phyloP scores from a whole-genome alignment of 2,113 vertebrate species.

The Xiphophorus hellerii region DNA sequence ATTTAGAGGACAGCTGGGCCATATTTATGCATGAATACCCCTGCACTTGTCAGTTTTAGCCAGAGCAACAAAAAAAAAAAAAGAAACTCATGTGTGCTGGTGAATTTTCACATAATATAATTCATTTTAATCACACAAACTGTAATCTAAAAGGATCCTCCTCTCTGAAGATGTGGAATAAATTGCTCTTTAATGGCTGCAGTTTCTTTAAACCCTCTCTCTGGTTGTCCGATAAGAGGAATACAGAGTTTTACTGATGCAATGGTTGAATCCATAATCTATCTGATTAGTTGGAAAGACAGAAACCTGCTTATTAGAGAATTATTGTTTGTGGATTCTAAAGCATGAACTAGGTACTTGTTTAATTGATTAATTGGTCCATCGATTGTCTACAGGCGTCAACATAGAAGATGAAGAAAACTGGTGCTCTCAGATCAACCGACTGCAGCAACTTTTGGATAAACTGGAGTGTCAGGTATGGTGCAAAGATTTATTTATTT shows the following conservation, averaged over 20 bases:
- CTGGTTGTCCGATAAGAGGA: neutral
- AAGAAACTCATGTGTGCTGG: neutral
- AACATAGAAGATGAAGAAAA: conserved; percentile 83
- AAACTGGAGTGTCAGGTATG: conserved; percentile 93
- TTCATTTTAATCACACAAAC: neutral
- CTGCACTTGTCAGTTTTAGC: neutral
- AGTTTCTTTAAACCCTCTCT: neutral
- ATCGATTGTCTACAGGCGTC: conserved; percentile 72
- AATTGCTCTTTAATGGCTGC: neutral
- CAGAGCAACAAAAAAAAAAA: neutral
- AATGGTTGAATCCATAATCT: neutral
- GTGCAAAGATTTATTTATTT: neutral
- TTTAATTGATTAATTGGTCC: neutral
- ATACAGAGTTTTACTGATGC: neutral
- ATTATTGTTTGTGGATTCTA: neutral
- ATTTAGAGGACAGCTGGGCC: neutral
- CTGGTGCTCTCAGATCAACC: conserved; percentile 91
- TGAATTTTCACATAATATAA: neutral
- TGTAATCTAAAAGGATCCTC: neutral
- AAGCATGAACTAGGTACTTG: neutral
- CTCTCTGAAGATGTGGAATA: neutral
- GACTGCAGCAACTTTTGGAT: conserved; percentile 92
- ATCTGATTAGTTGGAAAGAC: neutral
- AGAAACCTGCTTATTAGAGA: neutral
- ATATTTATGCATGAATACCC: neutral